Evolutionary conservation across 2,797 vertebrate species (phyloP).

Genomic region (Centropyge bicolor): DNA sequence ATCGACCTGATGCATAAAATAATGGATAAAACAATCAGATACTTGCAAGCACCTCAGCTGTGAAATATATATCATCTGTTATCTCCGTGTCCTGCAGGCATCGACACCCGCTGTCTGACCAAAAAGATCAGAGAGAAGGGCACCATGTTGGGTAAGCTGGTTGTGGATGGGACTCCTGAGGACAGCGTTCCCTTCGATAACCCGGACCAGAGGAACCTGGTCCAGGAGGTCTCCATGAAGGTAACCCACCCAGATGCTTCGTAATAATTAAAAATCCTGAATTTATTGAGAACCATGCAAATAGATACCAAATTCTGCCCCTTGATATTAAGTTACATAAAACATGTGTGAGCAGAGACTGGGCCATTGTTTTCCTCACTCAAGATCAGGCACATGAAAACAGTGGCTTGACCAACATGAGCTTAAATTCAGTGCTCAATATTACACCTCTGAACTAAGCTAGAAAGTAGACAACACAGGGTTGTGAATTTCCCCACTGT

Average conservation of each 20-base stretch:
- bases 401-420: neutral
- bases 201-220: conserved; percentile 89
- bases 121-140: conserved; percentile 96
- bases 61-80: neutral
- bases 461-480: too few species aligned
- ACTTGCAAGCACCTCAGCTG: neutral
- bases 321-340: too few species aligned
- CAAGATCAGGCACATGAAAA: too few species aligned
- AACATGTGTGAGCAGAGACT: too few species aligned
- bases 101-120: conserved; percentile 93
- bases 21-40: neutral
- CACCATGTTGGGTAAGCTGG: conserved; percentile 93
- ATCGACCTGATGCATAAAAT: too few species aligned
- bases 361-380: too few species aligned
- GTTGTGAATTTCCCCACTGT: too few species aligned
- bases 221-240: conserved; percentile 94
- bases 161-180: conserved; percentile 85
- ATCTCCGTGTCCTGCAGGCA: conserved; percentile 78
- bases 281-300: too few species aligned
- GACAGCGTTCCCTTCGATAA: conserved; percentile 86
- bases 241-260: conserved; percentile 76
- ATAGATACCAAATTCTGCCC: neutral
- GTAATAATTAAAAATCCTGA: neutral
- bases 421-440: neutral
- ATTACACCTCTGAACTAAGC: neutral